These are phyloP conservation scores for Pachycephala philippinensis DNA, from an alignment of 2,113 vertebrate species.

Conservation along the genomic window DNA sequence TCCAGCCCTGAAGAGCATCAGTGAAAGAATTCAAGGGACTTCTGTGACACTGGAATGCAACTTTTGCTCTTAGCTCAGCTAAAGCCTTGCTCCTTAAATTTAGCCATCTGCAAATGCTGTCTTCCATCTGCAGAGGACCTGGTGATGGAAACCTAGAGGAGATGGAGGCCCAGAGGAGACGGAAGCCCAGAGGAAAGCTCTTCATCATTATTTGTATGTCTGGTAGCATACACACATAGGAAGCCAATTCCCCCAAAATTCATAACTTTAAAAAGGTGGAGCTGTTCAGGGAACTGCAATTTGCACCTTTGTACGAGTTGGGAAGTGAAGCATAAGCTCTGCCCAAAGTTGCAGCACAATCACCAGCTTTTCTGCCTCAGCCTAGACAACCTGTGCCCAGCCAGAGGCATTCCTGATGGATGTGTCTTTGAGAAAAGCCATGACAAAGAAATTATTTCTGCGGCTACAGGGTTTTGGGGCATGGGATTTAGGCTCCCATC, in stretches of 20 bases:
- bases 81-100: not conserved
- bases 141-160: not conserved
- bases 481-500: not conserved
- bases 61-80: not conserved
- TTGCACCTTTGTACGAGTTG: not conserved
- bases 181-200: not conserved
- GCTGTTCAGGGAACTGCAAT: not conserved
- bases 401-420: not conserved
- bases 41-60: not conserved
- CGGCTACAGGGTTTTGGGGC: not conserved
- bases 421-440: not conserved
- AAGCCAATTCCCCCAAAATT: not conserved
- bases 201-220: not conserved
- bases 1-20: not conserved
- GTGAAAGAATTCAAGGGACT: fast-evolving
- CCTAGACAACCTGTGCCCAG: not conserved
- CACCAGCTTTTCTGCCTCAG: not conserved
- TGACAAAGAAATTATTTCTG: not conserved
- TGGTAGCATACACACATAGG: not conserved
- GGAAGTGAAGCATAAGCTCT: not conserved
- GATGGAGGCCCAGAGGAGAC: not conserved
- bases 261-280: not conserved
- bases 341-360: not conserved
- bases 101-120: not conserved
- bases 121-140: not conserved